These are phyloP conservation scores for Anolis apletophallus DNA, from an alignment of 2,797 vertebrate genomes.

Conservation along the genomic window DNA sequence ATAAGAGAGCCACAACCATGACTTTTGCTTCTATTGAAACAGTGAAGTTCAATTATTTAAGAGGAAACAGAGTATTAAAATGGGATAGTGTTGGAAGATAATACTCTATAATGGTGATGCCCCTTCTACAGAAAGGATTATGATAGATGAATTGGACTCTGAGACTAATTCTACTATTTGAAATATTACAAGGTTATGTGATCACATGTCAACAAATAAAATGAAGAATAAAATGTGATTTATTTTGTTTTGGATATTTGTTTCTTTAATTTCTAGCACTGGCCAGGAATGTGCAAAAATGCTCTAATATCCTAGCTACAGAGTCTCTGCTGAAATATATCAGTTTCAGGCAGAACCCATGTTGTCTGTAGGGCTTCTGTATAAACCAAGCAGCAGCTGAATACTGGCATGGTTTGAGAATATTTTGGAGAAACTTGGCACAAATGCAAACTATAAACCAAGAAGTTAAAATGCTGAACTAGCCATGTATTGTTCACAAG, in stretches of 20 bases:
- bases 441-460: slow-evolving; percentile 60
- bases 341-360: slow-evolving; percentile 57
- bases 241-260: not conserved
- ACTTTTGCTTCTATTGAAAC: slow-evolving; percentile 40
- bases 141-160: rapidly evolving
- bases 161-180: not conserved
- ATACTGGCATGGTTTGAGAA: slow-evolving; percentile 63
- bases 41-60: slow-evolving; percentile 29
- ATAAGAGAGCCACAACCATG: slow-evolving; percentile 21
- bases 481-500: slow-evolving; percentile 50
- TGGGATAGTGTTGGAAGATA: not conserved
- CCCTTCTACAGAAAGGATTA: not conserved
- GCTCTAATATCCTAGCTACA: slow-evolving; percentile 41
- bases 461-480: slow-evolving; percentile 51
- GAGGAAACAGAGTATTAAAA: slow-evolving; percentile 30
- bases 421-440: slow-evolving; percentile 68
- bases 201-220: not conserved
- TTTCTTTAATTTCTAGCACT: not conserved
- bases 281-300: slow-evolving; percentile 23
- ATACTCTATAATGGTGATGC: not conserved
- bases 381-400: slow-evolving; percentile 70
- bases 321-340: slow-evolving; percentile 61
- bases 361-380: slow-evolving; percentile 63
- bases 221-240: not conserved
- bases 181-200: not conserved